Percentiles rank a stretch among this genome's conserved stretches.
Evolutionary conservation across 2,888 invertebrate species (phyloP).

Genomic region (Harmothoe impar): DNA sequence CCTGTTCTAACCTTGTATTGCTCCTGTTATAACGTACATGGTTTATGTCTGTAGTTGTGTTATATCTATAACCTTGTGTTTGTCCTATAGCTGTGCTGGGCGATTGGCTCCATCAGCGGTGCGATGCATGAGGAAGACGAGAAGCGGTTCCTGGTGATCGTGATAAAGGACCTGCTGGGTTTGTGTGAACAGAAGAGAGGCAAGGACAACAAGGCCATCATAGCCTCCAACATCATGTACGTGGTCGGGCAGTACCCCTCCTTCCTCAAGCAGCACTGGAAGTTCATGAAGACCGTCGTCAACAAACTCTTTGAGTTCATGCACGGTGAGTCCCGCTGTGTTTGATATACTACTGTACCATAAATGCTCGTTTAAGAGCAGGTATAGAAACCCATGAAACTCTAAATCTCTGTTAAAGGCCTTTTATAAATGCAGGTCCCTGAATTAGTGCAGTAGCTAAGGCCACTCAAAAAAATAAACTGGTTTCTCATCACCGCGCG

Average conservation of each 20-base stretch:
- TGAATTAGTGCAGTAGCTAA: no score
- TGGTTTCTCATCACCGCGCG: no score
- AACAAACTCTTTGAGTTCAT: slow-evolving; percentile 99
- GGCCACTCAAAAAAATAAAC: no score
- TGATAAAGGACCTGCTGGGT: slow-evolving; percentile 96
- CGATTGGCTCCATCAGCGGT: slow-evolving; percentile 99
- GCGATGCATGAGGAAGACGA: slow-evolving; percentile 99
- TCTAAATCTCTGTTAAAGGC: no score
- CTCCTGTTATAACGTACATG: no score
- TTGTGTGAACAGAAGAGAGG: slow-evolving; percentile 97
- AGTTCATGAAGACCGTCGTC: slow-evolving; percentile 99
- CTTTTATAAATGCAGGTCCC: no score
- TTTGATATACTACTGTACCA: no score
- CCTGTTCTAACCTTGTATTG: no score
- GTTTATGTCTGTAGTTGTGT: slow-evolving; percentile 91
- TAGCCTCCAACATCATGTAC: slow-evolving; percentile 99
- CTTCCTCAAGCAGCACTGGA: slow-evolving; percentile 99
- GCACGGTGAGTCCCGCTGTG: slow-evolving; percentile 87
- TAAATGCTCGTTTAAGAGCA: no score
- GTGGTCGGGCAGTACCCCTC: slow-evolving; percentile 99
- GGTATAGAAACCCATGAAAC: no score
- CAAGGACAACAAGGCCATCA: slow-evolving; percentile 99
- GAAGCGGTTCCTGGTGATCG: slow-evolving; percentile 98
- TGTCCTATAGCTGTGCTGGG: slow-evolving; percentile 97
- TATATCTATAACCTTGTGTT: no score